Conservation (phyloP, 2,888 invertebrate species). For the Nymphalis polychloros region DNA sequence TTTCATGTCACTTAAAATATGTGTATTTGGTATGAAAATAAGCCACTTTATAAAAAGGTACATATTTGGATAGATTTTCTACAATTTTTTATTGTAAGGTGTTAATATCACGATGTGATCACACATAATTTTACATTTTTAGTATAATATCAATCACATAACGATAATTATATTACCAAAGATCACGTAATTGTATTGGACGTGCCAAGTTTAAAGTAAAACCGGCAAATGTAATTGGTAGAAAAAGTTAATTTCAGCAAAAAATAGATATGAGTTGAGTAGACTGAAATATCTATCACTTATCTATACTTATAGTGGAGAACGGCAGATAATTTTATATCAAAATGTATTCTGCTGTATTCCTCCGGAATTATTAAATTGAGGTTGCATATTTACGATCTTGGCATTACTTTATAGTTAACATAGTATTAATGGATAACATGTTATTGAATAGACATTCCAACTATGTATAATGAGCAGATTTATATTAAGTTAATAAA, state of each 20-base stretch:
- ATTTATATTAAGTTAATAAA: too few species aligned
- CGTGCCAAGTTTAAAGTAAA: constrained; percentile 22
- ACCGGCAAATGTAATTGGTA: background rate
- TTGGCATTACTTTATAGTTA: too few species aligned
- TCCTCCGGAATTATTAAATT: too few species aligned
- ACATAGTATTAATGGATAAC: too few species aligned
- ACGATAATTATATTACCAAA: constrained; percentile 23
- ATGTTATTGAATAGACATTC: too few species aligned
- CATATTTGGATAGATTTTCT: background rate
- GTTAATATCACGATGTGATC: constrained; percentile 5
- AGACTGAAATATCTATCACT: background rate
- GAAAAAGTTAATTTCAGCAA: constrained; percentile 12
- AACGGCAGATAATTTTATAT: too few species aligned
- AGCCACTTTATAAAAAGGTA: too few species aligned
- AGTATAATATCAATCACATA: constrained; percentile 7
- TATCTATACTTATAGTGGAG: too few species aligned
- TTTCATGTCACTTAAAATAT: background rate
- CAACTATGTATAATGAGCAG: too few species aligned
- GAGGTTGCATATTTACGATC: too few species aligned
- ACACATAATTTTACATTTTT: constrained; percentile 7
- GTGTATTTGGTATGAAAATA: too few species aligned
- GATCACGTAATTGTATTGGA: constrained; percentile 23
- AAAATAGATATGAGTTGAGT: background rate
- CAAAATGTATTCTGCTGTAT: too few species aligned
- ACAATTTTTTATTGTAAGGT: constrained; percentile 12